These are phyloP conservation scores for Acanthopagrus latus DNA, from an alignment of 2,797 vertebrate genomes.

Conservation along the genomic window DNA sequence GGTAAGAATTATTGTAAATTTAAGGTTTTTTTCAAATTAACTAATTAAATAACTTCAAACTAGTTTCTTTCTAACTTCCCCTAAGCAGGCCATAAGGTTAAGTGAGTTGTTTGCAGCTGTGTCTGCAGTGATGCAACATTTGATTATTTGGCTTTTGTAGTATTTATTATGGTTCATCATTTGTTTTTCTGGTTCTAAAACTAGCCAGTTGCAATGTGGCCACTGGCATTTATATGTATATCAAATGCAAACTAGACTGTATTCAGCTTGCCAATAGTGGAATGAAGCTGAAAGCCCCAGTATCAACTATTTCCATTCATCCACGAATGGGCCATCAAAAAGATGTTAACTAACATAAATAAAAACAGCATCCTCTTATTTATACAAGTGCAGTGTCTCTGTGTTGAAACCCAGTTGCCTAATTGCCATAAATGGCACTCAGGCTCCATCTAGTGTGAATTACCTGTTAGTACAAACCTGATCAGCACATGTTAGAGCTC, in stretches of 20 bases:
- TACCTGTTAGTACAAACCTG: neutral
- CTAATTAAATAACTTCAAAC: too few species aligned
- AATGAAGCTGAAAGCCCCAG: neutral
- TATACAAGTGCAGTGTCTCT: neutral
- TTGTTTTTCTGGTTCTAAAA: neutral
- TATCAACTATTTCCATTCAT: neutral
- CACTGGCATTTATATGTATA: neutral
- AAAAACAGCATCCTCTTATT: neutral
- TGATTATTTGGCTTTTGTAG: neutral
- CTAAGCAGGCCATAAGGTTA: too few species aligned
- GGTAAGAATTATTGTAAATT: neutral
- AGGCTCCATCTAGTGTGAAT: conserved; percentile 48
- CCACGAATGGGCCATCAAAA: neutral
- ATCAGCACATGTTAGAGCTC: conserved; percentile 31
- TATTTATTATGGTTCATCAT: neutral
- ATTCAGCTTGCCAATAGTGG: neutral
- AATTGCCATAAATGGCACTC: neutral
- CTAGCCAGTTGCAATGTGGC: neutral
- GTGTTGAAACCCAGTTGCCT: neutral
- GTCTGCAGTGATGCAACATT: conserved; percentile 4
- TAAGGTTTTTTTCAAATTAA: neutral
- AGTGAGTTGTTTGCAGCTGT: neutral
- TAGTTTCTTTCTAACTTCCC: too few species aligned
- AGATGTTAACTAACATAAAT: neutral
- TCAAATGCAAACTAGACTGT: conserved; percentile 10